A percentile compares a stretch with the other conserved stretches of the same genome.
Evolutionary conservation across 2,113 vertebrate species (phyloP).

Genomic region (Eonycteris spelaea): DNA sequence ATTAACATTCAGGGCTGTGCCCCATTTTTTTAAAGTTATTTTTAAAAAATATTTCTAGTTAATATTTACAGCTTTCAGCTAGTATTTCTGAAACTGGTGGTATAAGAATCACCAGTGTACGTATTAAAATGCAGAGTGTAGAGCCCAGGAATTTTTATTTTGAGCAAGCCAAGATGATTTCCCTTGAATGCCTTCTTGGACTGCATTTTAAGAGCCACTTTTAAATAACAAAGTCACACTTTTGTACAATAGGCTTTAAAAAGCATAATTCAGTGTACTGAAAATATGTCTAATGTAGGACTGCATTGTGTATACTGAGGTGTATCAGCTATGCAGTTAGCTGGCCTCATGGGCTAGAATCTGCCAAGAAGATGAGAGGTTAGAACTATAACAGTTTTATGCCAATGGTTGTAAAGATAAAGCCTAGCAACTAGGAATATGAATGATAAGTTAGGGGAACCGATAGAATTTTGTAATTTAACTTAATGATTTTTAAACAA

Average conservation of each 20-base stretch:
- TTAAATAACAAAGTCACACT: not conserved
- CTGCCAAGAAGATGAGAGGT: not conserved
- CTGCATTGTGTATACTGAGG: not conserved
- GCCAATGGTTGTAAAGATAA: not conserved
- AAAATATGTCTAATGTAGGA: not conserved
- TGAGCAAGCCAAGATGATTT: not conserved
- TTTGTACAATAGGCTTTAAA: not conserved
- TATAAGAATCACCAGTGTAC: not conserved
- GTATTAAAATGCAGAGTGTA: not conserved
- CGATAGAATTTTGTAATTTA: not conserved
- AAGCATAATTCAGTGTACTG: not conserved
- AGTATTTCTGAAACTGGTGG: not conserved
- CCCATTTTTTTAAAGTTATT: conserved; percentile 1
- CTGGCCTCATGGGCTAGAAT: not conserved
- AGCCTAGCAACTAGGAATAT: not conserved
- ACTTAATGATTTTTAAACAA: not conserved
- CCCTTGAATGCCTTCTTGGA: not conserved
- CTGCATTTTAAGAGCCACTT: not conserved
- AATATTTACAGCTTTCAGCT: not conserved
- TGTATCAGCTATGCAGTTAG: not conserved
- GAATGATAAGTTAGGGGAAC: not conserved
- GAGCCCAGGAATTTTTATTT: not conserved
- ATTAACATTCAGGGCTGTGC: not conserved
- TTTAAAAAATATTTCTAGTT: not conserved
- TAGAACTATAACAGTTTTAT: not conserved